These are phyloP conservation scores for Aphis gossypii DNA, from an alignment of 1,140 invertebrate species.

Conservation along the genomic window DNA sequence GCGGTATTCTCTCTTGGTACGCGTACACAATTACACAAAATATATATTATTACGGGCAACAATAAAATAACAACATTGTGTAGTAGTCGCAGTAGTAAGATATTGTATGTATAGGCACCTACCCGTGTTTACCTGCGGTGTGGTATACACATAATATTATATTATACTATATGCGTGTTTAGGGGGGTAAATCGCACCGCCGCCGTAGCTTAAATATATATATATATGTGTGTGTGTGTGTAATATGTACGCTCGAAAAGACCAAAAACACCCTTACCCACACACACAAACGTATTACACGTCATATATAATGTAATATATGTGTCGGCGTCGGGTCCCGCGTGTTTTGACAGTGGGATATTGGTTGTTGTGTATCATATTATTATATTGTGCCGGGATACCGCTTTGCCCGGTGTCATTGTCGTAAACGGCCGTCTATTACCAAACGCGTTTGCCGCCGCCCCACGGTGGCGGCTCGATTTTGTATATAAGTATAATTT, in stretches of 20 bases:
- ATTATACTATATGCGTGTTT: too few species aligned
- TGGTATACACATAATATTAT: background rate
- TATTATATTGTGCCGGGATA: background rate
- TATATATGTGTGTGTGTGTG: too few species aligned
- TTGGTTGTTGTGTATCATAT: background rate
- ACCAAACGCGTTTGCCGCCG: conserved; percentile 19
- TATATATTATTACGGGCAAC: background rate
- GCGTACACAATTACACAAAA: background rate
- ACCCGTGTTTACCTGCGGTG: background rate
- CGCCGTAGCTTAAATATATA: background rate
- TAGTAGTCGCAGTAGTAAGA: background rate
- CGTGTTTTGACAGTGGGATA: conserved; percentile 39
- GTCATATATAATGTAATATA: background rate
- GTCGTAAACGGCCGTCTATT: conserved; percentile 33
- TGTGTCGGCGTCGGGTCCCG: background rate
- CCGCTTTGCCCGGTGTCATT: background rate
- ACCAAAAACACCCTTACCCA: background rate
- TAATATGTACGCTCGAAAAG: background rate
- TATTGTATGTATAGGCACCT: background rate
- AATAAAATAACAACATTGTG: conserved; percentile 13
- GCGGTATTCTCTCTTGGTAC: background rate
- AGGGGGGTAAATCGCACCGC: background rate
- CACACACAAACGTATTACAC: background rate
- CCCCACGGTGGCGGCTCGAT: background rate
- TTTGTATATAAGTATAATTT: background rate